Conservation (phyloP, 1,140 invertebrate species). For the Lerema accius region DNA sequence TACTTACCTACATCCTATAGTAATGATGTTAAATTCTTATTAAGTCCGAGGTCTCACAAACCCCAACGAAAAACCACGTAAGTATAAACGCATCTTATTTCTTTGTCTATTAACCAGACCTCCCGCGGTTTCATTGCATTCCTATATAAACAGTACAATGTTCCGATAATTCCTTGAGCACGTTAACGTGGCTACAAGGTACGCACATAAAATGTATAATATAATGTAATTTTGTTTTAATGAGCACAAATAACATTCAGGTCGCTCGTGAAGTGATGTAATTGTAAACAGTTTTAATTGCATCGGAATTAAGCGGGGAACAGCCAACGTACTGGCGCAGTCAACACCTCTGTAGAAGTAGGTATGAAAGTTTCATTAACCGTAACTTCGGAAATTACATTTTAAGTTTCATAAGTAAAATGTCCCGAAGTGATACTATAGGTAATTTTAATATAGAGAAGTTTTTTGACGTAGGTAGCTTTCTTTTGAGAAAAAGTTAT, state of each 20-base stretch:
- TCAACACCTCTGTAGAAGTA: conserved; percentile 73
- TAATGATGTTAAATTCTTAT: too few relatives aligned
- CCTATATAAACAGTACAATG: conserved; percentile 53
- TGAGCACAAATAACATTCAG: conserved; percentile 74
- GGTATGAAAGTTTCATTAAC: too few relatives aligned
- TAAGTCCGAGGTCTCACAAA: too few relatives aligned
- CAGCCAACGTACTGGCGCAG: conserved; percentile 49
- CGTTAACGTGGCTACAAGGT: conserved; percentile 62
- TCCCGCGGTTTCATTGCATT: conserved; percentile 43
- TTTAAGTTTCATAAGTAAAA: too few relatives aligned
- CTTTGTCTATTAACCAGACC: background rate
- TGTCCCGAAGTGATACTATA: too few relatives aligned
- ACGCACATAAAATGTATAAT: conserved; percentile 73
- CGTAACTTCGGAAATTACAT: too few relatives aligned
- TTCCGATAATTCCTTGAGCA: conserved; percentile 60
- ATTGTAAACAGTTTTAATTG: conserved; percentile 74
- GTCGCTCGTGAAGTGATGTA: conserved; percentile 67
- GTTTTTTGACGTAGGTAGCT: too few relatives aligned
- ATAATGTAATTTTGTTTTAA: conserved; percentile 71
- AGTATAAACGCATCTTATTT: background rate
- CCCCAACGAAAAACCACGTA: background rate
- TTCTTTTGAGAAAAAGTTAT: too few relatives aligned
- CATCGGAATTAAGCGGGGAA: conserved; percentile 50
- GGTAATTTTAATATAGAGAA: too few relatives aligned
- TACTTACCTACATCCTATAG: too few relatives aligned